Conservation (phyloP, 2,888 invertebrate genomes). For the Ligdia adustata region DNA sequence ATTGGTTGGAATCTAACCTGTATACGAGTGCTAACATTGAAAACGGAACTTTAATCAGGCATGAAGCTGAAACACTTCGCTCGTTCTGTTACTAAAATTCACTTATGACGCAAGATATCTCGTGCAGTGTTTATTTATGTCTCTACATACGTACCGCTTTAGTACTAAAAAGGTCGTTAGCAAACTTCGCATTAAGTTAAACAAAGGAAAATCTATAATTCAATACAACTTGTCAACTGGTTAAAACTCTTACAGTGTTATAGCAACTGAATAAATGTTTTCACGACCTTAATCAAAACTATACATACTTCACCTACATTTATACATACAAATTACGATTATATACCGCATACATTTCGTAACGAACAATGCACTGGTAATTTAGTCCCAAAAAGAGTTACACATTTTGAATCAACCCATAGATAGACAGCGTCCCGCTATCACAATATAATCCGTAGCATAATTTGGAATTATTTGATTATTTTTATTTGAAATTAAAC, state of each 20-base stretch:
- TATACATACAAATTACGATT: neutral
- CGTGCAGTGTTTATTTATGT: too few species aligned
- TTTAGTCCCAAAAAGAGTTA: conserved; percentile 26
- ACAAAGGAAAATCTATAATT: conserved; percentile 14
- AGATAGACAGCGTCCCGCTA: too few species aligned
- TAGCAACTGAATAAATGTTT: conserved; percentile 24
- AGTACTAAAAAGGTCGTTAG: neutral
- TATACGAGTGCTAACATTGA: too few species aligned
- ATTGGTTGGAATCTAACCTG: too few species aligned
- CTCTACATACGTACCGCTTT: too few species aligned
- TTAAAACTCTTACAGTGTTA: conserved; percentile 1
- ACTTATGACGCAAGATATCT: too few species aligned
- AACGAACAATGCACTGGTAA: conserved; percentile 23
- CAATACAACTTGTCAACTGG: conserved; percentile 5
- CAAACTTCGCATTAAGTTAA: neutral
- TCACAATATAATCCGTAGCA: conserved; percentile 19
- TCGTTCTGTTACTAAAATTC: too few species aligned
- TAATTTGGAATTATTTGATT: conserved; percentile 23
- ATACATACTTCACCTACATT: conserved; percentile 8
- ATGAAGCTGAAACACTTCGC: too few species aligned
- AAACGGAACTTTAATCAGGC: too few species aligned
- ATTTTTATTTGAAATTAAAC: too few species aligned
- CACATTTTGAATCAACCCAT: too few species aligned
- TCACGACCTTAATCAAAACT: conserved; percentile 17
- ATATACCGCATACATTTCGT: conserved; percentile 1